Conservation (phyloP, 2,888 invertebrate species). For the Pyralis farinalis region DNA sequence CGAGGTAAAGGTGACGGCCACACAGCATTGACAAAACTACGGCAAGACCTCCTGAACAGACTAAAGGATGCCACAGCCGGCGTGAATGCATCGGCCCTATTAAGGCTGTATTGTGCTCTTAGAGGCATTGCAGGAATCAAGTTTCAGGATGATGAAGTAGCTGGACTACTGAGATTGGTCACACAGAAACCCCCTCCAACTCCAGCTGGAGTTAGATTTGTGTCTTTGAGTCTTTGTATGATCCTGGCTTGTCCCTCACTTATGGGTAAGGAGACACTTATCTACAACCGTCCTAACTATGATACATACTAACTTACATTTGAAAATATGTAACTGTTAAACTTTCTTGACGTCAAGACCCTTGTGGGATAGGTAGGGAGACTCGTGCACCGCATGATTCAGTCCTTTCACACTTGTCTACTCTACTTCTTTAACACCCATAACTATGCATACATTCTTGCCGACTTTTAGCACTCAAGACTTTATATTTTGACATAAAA, state of each 20-base stretch:
- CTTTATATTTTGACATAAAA: no score
- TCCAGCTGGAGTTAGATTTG: constrained; percentile 95
- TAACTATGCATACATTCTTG: no score
- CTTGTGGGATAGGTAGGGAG: no score
- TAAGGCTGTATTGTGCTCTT: constrained; percentile 95
- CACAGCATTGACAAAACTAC: constrained; percentile 83
- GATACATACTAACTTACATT: no score
- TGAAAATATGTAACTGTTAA: no score
- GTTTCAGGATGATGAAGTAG: constrained; percentile 95
- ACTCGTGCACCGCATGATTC: no score
- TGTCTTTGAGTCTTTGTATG: constrained; percentile 96
- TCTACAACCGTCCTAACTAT: no score
- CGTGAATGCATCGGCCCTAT: constrained; percentile 93
- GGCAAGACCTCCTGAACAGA: constrained; percentile 88
- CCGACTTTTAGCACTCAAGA: no score
- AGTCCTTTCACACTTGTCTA: no score
- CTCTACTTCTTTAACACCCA: no score
- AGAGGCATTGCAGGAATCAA: constrained; percentile 96
- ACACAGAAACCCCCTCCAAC: constrained; percentile 94
- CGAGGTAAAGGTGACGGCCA: constrained; percentile 88
- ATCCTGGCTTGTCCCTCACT: constrained; percentile 96
- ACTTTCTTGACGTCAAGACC: no score
- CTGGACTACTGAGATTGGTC: constrained; percentile 89
- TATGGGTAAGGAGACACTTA: constrained; percentile 81
- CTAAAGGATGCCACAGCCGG: constrained; percentile 85